Evolutionary conservation across 2,113 vertebrate species (phyloP), one percentile per base, ranked within the genome.

Genomic region (Callipepla squamata): DNA sequence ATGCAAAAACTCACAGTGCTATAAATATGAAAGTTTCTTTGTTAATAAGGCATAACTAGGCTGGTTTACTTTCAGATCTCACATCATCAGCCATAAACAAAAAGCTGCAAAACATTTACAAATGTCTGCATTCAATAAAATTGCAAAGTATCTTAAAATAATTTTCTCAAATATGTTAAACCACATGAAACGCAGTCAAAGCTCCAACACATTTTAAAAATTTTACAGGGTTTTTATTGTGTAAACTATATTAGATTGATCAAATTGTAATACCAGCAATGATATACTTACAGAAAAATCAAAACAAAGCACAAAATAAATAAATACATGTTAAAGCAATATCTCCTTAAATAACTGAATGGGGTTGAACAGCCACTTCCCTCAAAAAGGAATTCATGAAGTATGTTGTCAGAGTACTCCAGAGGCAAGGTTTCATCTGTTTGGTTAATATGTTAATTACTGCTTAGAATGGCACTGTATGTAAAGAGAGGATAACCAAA

Each of bases 81-180:
- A 25, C 89, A 95, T 95, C 92, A 97, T 95, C 92, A 97, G 94
- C 95, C 95, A 98, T 91, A 94, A 68, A 93, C 30, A 96, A 86
- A 90, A 87, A 96, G 95, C 89, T 59, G 38, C 5, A 55, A 97
- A 97, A 91, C 66, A 92, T 95, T 95, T 95, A 92, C 62, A 96
- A 96, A 92, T 85, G 94, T 95, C 96, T 96, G 97, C 74, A 89
- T 96, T 96, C 95, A 94, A 96, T 96, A 96, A 95, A 97, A 89
- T 89, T 85, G 75, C 82, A 92, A 96, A 89, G 87, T 45, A 94
- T 95, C 93, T 95, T 96, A 97, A 96, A 97, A 97, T 96, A 69
- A 86, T 93, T 75, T 59, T 79, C 82, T 63, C 88, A 94, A 96
- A 94, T 86, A 95, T 72, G 80, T 91, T 94, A 94, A 95, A 92